These are phyloP conservation scores for Pseudotriccus pelzelni DNA, from an alignment of 2,797 vertebrate genomes.

Conservation along the genomic window DNA sequence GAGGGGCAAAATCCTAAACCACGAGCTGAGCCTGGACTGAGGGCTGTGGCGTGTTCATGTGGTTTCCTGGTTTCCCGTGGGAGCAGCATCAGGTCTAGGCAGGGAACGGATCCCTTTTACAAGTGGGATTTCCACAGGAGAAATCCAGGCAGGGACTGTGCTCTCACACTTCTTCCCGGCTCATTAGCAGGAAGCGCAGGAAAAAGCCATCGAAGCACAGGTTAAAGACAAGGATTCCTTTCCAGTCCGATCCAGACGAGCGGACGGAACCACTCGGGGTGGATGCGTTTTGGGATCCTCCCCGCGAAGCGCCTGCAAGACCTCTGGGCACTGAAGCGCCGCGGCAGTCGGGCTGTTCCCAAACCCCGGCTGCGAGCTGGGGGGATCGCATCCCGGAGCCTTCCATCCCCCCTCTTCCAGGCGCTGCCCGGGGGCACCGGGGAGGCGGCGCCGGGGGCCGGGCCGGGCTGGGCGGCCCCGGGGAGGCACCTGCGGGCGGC, in stretches of 20 bases:
- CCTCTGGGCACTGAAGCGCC: accelerated
- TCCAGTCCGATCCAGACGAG: neutral
- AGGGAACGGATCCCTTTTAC: neutral
- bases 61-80: neutral
- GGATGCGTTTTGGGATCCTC: neutral
- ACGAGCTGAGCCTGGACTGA: accelerated
- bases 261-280: neutral
- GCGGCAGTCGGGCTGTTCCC: no score
- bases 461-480: neutral
- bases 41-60: neutral
- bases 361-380: neutral
- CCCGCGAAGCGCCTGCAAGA: neutral
- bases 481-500: neutral
- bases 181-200: neutral
- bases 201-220: neutral
- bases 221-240: neutral
- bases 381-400: neutral
- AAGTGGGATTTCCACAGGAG: neutral
- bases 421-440: neutral
- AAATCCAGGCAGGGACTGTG: neutral
- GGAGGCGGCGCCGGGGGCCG: neutral
- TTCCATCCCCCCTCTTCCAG: neutral
- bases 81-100: neutral
- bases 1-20: neutral
- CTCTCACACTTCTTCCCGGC: neutral